These are phyloP conservation scores for Styela plicata DNA, from an alignment of 23 tunicate genomes.

Conservation along the genomic window DNA sequence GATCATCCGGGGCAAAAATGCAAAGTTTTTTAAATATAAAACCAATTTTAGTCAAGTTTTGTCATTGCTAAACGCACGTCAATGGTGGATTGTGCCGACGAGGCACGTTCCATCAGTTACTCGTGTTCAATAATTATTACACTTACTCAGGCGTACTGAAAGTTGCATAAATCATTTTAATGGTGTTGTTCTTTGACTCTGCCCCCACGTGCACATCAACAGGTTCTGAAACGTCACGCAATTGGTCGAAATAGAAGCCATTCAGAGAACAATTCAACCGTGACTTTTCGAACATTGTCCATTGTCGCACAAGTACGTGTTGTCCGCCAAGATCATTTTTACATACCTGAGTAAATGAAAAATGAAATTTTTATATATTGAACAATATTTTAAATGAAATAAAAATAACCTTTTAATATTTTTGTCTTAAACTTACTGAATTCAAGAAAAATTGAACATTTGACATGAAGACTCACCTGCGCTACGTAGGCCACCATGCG, in stretches of 20 bases:
- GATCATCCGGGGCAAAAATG: too few species aligned
- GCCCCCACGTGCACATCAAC: constrained; percentile 7
- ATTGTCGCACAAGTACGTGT: constrained; percentile 43
- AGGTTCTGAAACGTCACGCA: constrained; percentile 64
- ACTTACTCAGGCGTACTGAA: constrained; percentile 77
- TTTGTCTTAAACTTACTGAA: too few species aligned
- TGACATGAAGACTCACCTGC: constrained; percentile 42
- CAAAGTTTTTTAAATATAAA: too few species aligned
- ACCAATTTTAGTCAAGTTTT: too few species aligned
- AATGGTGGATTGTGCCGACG: too few species aligned
- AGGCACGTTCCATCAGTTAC: too few species aligned
- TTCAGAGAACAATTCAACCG: constrained; percentile 78
- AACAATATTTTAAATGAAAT: too few species aligned
- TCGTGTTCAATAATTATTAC: too few species aligned
- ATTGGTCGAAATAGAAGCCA: constrained; percentile 73
- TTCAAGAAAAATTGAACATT: neutral
- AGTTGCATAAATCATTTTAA: constrained; percentile 45
- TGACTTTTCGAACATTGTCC: constrained; percentile 69
- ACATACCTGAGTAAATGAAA: constrained; percentile 46
- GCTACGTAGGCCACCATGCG: constrained; percentile 76
- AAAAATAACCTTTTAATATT: too few species aligned
- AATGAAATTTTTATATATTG: neutral
- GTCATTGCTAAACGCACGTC: too few species aligned
- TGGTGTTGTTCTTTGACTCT: constrained; percentile 20
- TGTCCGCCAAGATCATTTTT: constrained; percentile 81